Conservation (phyloP, 37 sponge, comb jelly and placozoan species). For the Theonella swinhoei region DNA sequence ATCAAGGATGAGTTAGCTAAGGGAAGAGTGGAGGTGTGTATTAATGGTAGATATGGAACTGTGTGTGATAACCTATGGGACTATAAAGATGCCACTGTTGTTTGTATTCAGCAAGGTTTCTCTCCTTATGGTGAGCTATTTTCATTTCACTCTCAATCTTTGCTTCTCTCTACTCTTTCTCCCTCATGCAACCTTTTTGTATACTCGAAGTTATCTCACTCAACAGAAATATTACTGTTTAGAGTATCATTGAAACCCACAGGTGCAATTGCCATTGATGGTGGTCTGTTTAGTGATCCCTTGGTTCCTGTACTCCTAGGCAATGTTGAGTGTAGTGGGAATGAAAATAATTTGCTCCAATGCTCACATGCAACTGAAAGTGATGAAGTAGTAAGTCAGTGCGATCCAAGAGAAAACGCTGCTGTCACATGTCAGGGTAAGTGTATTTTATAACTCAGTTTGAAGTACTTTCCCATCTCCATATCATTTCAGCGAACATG, state of each 20-base stretch:
- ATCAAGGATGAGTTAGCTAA: constrained; percentile 31
- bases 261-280: neutral
- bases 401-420: constrained; percentile 30
- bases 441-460: no score
- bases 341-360: constrained; percentile 1
- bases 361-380: neutral
- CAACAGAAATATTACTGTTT: no score
- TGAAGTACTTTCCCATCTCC: no score
- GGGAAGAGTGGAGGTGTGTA: constrained; percentile 52
- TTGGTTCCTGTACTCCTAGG: neutral
- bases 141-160: no score
- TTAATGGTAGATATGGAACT: constrained; percentile 39
- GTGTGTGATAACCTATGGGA: constrained; percentile 39
- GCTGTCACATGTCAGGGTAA: constrained; percentile 36
- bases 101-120: constrained; percentile 44
- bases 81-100: constrained; percentile 39
- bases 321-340: constrained; percentile 10
- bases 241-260: no score
- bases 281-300: neutral
- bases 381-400: neutral
- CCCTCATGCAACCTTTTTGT: no score
- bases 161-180: no score
- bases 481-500: no score
- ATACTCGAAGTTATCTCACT: no score
- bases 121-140: constrained; percentile 50